Percentiles rank a stretch among this genome's conserved stretches.
Conservation (phyloP, 2,797 vertebrate genomes). For the Sphaeramia orbicularis region DNA sequence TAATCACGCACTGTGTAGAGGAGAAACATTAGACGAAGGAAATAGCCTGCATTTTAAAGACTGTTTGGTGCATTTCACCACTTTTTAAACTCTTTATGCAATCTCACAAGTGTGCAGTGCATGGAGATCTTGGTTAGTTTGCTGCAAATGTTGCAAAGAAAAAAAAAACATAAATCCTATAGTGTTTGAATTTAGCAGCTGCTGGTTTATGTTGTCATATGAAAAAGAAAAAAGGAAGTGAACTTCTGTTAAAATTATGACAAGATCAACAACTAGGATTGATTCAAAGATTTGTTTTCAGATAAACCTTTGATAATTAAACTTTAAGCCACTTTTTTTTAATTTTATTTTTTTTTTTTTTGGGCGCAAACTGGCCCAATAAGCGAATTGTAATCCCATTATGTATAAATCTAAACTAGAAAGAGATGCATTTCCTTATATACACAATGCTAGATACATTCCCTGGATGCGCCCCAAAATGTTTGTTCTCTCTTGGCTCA, state of each 20-base stretch:
- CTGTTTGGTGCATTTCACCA: slow-evolving; percentile 25
- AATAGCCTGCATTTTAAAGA: slow-evolving; percentile 51
- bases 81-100: slow-evolving; percentile 36
- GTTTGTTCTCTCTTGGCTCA: too few relatives aligned
- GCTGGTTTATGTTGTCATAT: neutral
- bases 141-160: slow-evolving; percentile 38
- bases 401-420: too few relatives aligned
- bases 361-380: neutral
- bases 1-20: slow-evolving; percentile 17
- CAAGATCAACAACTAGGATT: too few relatives aligned
- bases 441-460: too few relatives aligned
- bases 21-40: slow-evolving; percentile 19
- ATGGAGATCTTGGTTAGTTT: slow-evolving; percentile 5
- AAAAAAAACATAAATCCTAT: too few relatives aligned
- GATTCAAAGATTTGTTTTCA: too few relatives aligned
- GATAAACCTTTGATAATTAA: too few relatives aligned
- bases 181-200: neutral
- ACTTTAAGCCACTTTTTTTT: too few relatives aligned
- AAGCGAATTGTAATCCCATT: slow-evolving; percentile 4
- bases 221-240: too few relatives aligned
- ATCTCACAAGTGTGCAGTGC: slow-evolving; percentile 18
- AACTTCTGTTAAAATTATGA: too few relatives aligned
- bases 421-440: too few relatives aligned
- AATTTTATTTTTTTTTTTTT: neutral
- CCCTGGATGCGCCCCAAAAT: too few relatives aligned